Percentiles rank a stretch among this genome's conserved stretches.
These are phyloP conservation scores for Albula goreensis DNA, from an alignment of 2,113 vertebrate genomes.

Conservation along the genomic window DNA sequence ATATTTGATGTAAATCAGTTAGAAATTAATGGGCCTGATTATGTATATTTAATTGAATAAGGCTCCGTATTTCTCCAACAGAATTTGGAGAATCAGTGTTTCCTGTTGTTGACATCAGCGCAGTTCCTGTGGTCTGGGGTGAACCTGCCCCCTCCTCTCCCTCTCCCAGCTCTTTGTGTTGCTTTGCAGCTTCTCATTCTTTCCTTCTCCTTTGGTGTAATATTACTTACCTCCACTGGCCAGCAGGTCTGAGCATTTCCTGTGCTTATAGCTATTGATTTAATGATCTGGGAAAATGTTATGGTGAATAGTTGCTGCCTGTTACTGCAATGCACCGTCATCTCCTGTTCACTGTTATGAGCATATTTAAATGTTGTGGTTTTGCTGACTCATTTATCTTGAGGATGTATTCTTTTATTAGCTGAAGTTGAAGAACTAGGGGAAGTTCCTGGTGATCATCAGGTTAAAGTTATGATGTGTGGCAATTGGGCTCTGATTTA, in stretches of 20 bases:
- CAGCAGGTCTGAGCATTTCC: background rate
- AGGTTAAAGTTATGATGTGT: too few species aligned
- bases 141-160: slow-evolving; percentile 26
- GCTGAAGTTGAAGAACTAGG: too few species aligned
- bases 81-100: background rate
- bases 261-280: background rate
- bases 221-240: slow-evolving; percentile 34
- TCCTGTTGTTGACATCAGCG: slow-evolving; percentile 2
- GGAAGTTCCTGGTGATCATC: too few species aligned
- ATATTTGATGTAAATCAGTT: background rate
- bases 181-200: background rate
- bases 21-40: background rate
- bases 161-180: slow-evolving; percentile 25
- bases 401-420: too few species aligned
- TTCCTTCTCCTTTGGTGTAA: slow-evolving; percentile 20
- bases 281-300: background rate
- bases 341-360: background rate
- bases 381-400: background rate
- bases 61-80: background rate
- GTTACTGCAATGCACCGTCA: background rate
- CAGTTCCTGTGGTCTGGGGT: background rate
- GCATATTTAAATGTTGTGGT: background rate
- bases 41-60: background rate
- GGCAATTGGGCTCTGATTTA: too few species aligned
- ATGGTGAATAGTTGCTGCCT: background rate